Percentiles rank a stretch among this genome's conserved stretches.
phyloP scores from a whole-genome alignment of 2,113 vertebrate genomes.

The Phainopepla nitens region DNA sequence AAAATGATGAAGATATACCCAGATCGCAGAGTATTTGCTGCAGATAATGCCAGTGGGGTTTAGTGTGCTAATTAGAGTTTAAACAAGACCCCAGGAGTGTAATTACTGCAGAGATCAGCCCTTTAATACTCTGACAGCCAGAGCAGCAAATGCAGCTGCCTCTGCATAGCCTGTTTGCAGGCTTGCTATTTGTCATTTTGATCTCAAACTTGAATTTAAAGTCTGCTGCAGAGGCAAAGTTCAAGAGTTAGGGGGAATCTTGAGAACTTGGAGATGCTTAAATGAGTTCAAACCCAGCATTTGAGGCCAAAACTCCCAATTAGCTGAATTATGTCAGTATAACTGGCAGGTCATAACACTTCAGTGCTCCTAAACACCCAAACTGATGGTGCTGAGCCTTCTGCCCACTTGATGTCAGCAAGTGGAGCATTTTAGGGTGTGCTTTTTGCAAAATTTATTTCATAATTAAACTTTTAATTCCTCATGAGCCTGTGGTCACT shows the following conservation, averaged over 20 bases:
- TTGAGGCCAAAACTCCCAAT: neutral
- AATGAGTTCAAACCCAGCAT: rapidly evolving
- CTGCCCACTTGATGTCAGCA: neutral
- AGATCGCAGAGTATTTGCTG: neutral
- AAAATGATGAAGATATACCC: neutral
- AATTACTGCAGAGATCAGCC: neutral
- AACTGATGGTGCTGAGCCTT: neutral
- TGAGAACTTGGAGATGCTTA: neutral
- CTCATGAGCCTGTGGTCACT: rapidly evolving
- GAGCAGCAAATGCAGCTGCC: neutral
- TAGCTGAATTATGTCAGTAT: neutral
- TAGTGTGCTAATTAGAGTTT: neutral
- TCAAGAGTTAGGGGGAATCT: no score
- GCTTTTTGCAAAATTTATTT: neutral
- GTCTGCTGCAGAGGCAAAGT: neutral
- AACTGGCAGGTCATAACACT: neutral
- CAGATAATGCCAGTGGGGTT: neutral
- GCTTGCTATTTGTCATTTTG: neutral
- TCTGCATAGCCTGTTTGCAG: neutral
- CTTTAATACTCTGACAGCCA: neutral
- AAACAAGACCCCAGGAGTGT: neutral
- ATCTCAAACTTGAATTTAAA: neutral
- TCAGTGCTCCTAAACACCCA: neutral
- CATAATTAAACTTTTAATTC: no score
- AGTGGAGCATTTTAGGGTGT: neutral